Evolutionary conservation across 2,113 vertebrate species (phyloP), one percentile per base, ranked within the genome.

Genomic region (Boleophthalmus pectinirostris): DNA sequence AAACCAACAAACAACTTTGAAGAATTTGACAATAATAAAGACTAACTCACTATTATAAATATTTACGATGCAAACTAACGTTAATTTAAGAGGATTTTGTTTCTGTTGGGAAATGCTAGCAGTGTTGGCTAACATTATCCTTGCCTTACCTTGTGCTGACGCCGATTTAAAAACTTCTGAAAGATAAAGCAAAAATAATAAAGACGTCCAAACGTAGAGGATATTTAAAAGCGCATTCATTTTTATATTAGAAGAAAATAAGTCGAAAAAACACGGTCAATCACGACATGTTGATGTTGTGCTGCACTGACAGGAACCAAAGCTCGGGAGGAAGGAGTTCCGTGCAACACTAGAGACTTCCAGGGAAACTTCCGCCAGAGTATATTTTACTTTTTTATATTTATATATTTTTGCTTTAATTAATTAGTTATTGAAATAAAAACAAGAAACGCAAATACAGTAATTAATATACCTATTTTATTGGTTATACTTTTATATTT

Each of bases 121-220:
- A 15, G 14, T 18, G 25, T 18, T 61, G 18, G 58, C 25, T 33
- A 29, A 33, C 25, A 15, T 33, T 61, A 33, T 5, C 12, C 1
- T 0, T 54, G 3, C 29, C 8, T 69, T 87, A 92, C 91, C 91
- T 79, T 88, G 77, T 5, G 76, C 84, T 5, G 38, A 35, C 51
- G 66, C 82, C 8, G 77, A 69, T 66, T 0, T 75, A 10, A 78
- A 65, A 10, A 78, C 8, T 20, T 38, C 10, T 24, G 0, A 63
- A 29, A 23, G 21, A 73, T 6, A 61, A 13, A 81, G 23, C 3
- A 87, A 25, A 51, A 82, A 82, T 0, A 86, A 47, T 38, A 89
- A 77, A n/a, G 33, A 64, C 20, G 61, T 64, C 61, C 61, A 64
- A 43, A 38, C 33, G 33, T 38, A 64, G 29, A 43, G 33, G 11